Percentiles rank a stretch among this genome's conserved stretches.
phyloP scores from a whole-genome alignment of 2,797 vertebrate genomes.

The Acrocephalus scirpaceus region DNA sequence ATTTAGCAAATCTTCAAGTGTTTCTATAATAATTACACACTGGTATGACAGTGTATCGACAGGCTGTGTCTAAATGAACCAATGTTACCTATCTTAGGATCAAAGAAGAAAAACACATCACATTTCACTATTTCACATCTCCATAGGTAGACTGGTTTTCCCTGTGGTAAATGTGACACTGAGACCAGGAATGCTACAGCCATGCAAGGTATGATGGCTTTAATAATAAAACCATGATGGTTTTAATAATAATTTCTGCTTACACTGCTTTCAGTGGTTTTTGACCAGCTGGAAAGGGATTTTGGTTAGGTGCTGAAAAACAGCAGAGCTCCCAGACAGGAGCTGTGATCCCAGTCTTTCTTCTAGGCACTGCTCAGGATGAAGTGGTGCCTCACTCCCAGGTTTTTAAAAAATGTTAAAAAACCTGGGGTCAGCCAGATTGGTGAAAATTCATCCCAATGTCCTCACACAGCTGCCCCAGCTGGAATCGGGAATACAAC shows the following conservation, averaged over 20 bases:
- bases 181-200: not conserved
- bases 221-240: not conserved
- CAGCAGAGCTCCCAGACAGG: not conserved
- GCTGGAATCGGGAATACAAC: not conserved
- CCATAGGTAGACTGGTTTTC: not conserved
- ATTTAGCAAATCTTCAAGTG: not conserved
- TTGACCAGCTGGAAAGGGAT: not conserved
- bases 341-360: not conserved
- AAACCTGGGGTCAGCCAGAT: not conserved
- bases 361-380: not conserved
- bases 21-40: not conserved
- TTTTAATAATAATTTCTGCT: not conserved
- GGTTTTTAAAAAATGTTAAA: not conserved
- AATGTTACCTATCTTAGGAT: not conserved
- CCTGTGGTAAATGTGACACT: not conserved
- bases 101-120: fast-evolving
- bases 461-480: not conserved
- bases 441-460: not conserved
- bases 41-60: not conserved
- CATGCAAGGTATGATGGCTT: not conserved
- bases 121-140: not conserved
- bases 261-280: not conserved
- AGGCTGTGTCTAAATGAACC: not conserved
- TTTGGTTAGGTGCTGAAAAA: not conserved
- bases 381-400: not conserved